Evolutionary conservation across 2,888 invertebrate genomes (phyloP), one percentile per base, ranked within the genome.

Genomic region (Morpho deidamia): DNA sequence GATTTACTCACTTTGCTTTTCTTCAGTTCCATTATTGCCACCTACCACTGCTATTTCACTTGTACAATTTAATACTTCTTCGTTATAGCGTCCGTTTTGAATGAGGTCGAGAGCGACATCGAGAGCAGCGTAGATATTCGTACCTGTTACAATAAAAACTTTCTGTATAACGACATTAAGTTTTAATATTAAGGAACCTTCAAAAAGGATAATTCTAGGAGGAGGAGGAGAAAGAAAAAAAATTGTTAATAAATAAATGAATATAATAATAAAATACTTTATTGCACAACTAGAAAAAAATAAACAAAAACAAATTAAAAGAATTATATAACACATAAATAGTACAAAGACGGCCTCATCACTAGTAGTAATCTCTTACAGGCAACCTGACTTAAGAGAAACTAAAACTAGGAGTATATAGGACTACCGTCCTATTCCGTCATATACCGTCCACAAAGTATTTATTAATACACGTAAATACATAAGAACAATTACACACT

Each of bases 71-170:
- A 5, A 23, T 12, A 33, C 56, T 59, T 51, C 41, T 37, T 32
- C 42, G 66, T 72, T 72, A 47, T 72, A 71, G 0, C 78, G 65
- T n/a, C 82, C 81, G 53, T 77, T 78, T 51, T 82, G 81, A 47
- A 91, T 91, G 0, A 92, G 81, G 51, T 90, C 82, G 8, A 93
- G 75, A 0, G 91, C 91, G 33, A 84, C 78, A 47, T 88, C 78
- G 7, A 95, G 70, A 0, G 94, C 94, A 53, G 90, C 91, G 62
- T 91, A 89, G 61, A 95, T 94, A 68, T 95, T 93, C 5, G 95
- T 95, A 40, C 93, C 92, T 91, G 37, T 10, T 37, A 4, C 8
- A 37, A 37, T 37, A 37, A 37, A 37, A 37, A 37, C 9, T 5
- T 8, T 37, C 1, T n/a, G 3, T 35, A 35, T 35, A 37, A 37